Evolutionary conservation across 1,140 invertebrate species (phyloP), one percentile per base, ranked within the genome.

Genomic region (Meteorus sp.): DNA sequence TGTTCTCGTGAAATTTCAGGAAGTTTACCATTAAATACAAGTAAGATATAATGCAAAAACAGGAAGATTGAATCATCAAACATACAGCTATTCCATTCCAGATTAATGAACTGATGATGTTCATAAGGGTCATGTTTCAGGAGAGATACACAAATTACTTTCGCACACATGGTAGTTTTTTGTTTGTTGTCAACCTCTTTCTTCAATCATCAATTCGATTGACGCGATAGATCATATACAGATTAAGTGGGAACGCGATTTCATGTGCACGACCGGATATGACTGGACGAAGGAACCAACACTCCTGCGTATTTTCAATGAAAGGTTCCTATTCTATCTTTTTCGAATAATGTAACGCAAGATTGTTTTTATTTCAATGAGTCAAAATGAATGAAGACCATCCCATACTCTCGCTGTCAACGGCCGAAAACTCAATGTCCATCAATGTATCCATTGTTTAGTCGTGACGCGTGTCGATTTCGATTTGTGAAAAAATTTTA

Each of bases 401-500:
- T 41, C 56, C 31, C 44, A 57, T 43, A 56, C 59, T 54, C 43
- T 44, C 25, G 8, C 29, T 5, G 17, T 59, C 37, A 51, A 52
- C 9, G 48, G 29, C 45, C 50, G 62, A 70, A 70, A 65, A 74
- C 69, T 70, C 73, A 74, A 59, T 64, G 64, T 64, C 63, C 66
- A 54, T 64, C 54, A 22, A 31, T 63, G 66, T 62, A 59, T 55
- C 50, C 52, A 64, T n/a, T 63, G 52, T 63, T 27, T 60, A 61
- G 62, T 61, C 67, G 67, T 67, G 62, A 68, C 67, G 66, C 74
- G 72, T 68, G 65, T 61, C 59, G 68, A 67, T 71, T 73, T 69
- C 65, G 69, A 74, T 67, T 69, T 66, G 72, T 67, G 64, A 71
- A 72, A 71, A 72, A 66, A 75, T 74, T 63, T 66, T 70, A 73